phyloP scores from a whole-genome alignment of 2,113 vertebrate genomes.

The Ailuropoda melanoleuca region DNA sequence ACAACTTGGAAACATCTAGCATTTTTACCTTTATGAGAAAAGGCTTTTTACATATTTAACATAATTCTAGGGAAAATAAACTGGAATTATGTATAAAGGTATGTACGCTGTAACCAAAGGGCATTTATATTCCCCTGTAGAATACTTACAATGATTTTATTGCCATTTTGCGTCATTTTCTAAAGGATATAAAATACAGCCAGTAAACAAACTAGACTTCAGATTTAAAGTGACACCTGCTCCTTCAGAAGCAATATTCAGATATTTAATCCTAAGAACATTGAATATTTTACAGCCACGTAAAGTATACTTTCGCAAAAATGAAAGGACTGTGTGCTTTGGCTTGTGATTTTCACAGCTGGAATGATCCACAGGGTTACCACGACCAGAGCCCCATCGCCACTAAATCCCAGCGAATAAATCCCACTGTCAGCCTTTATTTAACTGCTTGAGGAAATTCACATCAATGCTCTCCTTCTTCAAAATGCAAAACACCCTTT shows the following conservation, averaged over 20 bases:
- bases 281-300: slow-evolving; percentile 83
- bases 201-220: slow-evolving; percentile 91
- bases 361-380: background rate
- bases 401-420: background rate
- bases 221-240: slow-evolving; percentile 92
- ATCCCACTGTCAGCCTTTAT: background rate
- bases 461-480: background rate
- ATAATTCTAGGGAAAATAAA: slow-evolving; percentile 91
- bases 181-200: slow-evolving; percentile 88
- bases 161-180: slow-evolving; percentile 93
- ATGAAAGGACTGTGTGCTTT: slow-evolving; percentile 53
- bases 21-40: slow-evolving; percentile 87
- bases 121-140: slow-evolving; percentile 90
- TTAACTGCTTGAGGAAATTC: background rate
- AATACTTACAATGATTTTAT: slow-evolving; percentile 95
- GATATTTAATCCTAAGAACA: slow-evolving; percentile 86
- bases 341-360: slow-evolving; percentile 69
- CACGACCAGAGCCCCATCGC: rapidly evolving
- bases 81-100: slow-evolving; percentile 92
- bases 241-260: slow-evolving; percentile 88
- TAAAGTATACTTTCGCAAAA: slow-evolving; percentile 77
- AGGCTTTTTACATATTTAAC: slow-evolving; percentile 95
- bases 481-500: background rate
- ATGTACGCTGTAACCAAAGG: slow-evolving; percentile 91
- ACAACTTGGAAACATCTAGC: slow-evolving; percentile 85